These are phyloP conservation scores for Pica pica DNA, from an alignment of 2,113 vertebrate species.

Conservation along the genomic window DNA sequence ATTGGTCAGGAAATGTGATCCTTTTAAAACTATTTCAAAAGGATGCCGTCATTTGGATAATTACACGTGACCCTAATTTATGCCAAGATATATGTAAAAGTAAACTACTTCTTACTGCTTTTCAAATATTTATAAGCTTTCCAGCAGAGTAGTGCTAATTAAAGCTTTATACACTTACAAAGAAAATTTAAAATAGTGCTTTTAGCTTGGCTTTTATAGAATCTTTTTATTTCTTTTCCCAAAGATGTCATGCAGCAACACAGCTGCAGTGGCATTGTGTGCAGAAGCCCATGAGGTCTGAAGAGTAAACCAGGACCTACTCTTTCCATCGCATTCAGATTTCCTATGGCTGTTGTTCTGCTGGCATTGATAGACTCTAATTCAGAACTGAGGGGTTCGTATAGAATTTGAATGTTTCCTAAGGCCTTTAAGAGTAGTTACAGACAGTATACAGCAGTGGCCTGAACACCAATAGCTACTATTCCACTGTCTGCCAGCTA, in stretches of 20 bases:
- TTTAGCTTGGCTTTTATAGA: slow-evolving; percentile 64
- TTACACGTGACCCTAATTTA: neutral
- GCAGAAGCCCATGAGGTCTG: slow-evolving; percentile 33
- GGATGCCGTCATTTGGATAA: neutral
- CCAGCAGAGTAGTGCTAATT: neutral
- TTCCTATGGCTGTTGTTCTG: slow-evolving; percentile 39
- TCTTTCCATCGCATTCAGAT: slow-evolving; percentile 46
- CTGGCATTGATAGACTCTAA: slow-evolving; percentile 13
- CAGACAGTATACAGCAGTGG: neutral
- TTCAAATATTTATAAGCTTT: slow-evolving; percentile 39
- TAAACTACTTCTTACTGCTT: neutral
- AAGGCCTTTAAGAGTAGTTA: neutral
- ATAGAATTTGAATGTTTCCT: neutral
- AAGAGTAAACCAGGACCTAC: slow-evolving; percentile 50
- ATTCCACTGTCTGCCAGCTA: neutral
- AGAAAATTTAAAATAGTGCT: neutral
- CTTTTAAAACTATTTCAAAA: neutral
- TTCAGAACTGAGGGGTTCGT: neutral
- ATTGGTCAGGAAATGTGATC: neutral
- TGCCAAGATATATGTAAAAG: neutral
- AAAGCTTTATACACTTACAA: slow-evolving; percentile 23
- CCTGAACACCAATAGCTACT: neutral
- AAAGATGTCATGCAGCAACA: slow-evolving; percentile 29
- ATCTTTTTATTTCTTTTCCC: slow-evolving; percentile 17
- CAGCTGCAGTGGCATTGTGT: slow-evolving; percentile 23